phyloP scores from a whole-genome alignment of 1,140 invertebrate genomes.

The Proales similis region DNA sequence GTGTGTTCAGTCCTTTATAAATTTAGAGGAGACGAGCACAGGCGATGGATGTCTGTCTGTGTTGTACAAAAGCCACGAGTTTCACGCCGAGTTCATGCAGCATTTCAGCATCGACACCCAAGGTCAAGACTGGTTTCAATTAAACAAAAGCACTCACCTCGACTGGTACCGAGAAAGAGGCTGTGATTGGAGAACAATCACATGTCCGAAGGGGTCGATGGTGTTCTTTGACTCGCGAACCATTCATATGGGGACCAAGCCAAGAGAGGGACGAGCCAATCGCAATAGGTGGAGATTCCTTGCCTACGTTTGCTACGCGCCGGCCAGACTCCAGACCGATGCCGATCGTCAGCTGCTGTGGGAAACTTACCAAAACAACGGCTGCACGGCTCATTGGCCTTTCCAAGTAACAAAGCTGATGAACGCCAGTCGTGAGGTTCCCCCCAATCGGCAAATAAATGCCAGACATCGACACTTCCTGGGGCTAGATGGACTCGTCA shows the following conservation, averaged over 20 bases:
- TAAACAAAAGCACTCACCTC: slow-evolving; percentile 19
- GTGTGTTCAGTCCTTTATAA: slow-evolving; percentile 36
- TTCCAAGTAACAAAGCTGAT: no score
- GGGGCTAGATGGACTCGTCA: no score
- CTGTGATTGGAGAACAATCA: slow-evolving; percentile 23
- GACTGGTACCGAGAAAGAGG: slow-evolving; percentile 29
- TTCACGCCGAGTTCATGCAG: slow-evolving; percentile 3
- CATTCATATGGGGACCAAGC: slow-evolving; percentile 27
- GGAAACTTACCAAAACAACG: slow-evolving; percentile 2
- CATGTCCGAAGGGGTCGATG: slow-evolving; percentile 27
- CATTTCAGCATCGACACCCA: slow-evolving; percentile 17
- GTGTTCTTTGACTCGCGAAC: slow-evolving; percentile 23
- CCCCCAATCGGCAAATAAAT: no score
- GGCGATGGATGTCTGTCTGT: slow-evolving; percentile 36
- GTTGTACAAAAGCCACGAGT: slow-evolving; percentile 32
- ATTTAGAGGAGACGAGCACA: slow-evolving; percentile 14
- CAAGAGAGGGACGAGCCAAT: slow-evolving; percentile 1
- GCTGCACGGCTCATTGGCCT: slow-evolving; percentile 22
- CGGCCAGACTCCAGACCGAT: background rate
- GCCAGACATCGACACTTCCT: no score
- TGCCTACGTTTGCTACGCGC: slow-evolving; percentile 21
- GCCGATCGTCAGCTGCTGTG: slow-evolving; percentile 15
- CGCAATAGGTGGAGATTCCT: slow-evolving; percentile 32
- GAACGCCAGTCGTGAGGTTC: no score
- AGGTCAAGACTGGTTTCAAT: slow-evolving; percentile 15